These are phyloP conservation scores for Lasius platythorax DNA, from an alignment of 2,888 invertebrate species.

Conservation along the genomic window DNA sequence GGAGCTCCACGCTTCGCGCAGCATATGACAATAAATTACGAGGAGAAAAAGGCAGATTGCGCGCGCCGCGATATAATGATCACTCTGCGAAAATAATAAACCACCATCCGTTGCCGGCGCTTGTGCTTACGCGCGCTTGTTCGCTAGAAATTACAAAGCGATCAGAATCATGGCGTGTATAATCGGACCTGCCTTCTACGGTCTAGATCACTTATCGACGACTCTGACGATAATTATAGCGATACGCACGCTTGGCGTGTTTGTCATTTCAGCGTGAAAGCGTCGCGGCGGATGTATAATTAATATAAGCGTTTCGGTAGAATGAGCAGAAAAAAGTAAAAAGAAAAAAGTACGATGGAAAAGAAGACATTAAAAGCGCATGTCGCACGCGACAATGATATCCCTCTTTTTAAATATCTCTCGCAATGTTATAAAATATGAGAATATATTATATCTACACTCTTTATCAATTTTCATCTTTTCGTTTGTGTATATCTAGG, in stretches of 20 bases:
- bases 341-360: constrained; percentile 15
- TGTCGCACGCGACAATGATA: constrained; percentile 59
- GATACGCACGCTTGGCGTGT: constrained; percentile 61
- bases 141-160: constrained; percentile 70
- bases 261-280: constrained; percentile 69
- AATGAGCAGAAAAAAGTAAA: constrained; percentile 53
- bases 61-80: constrained; percentile 56
- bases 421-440: constrained; percentile 55
- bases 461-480: background rate
- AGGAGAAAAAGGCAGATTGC: constrained; percentile 53
- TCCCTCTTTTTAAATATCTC: constrained; percentile 65
- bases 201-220: constrained; percentile 74
- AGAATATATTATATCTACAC: constrained; percentile 54
- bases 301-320: constrained; percentile 53
- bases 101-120: background rate
- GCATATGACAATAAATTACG: constrained; percentile 40
- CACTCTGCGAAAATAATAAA: constrained; percentile 65
- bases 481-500: constrained; percentile 10
- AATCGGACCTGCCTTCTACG: constrained; percentile 66
- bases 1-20: background rate
- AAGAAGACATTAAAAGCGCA: constrained; percentile 48
- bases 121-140: background rate
- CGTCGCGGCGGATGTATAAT: constrained; percentile 40
- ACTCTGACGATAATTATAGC: constrained; percentile 70
- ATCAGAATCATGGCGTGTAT: constrained; percentile 72